Base-by-base conservation (phyloP, 2,888 invertebrate genomes). In the Xestobium rufovillosum region DNA sequence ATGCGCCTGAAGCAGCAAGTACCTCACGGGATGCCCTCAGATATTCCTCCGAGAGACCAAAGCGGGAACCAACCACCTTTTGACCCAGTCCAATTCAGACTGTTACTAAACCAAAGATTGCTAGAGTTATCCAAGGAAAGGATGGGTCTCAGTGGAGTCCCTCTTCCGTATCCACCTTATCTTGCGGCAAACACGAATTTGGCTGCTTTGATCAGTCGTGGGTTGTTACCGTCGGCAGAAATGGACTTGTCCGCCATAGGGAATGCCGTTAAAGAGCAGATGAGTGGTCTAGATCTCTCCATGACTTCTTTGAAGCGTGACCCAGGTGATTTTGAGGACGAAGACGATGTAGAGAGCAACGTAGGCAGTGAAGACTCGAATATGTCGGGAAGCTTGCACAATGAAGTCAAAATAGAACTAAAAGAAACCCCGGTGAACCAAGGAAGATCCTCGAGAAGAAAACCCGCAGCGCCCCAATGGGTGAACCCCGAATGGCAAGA, bases 391-490 rank as follows among this genome's bases (percentile, higher is more conserved):
- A 75, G 75, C 51, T 53, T 75, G 49, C 73, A 73, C 52, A 73
- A 74, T 32, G 76, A 74, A 47, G 71, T 73, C 31, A 75, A 76
- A 64, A 63, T 65, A 41, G 76, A 76, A 61, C 72, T 72, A 38
- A 75, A 75, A 41, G 61, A 63, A 42, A 49, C 57, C 28, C 59
- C 59, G 14, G 38, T 50, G 13, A 47, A 48, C 32, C 56, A 55
- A 42, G 57, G 63, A 2, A 53, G 80, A 53, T 73, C 77, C 29
- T 86, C 82, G 37, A 70, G 91, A 44, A 76, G 95, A 55, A 96
- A 96, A 70, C 91, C 94, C 1, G 92, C 91, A 1, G 92, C 94
- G 35, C 95, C 96, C 2, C 94, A 96, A 67, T 94, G 95, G 91
- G 91, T 95, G 3, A 94, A 94, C 65, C 95, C 95, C 4, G 89